Evolutionary conservation across 1,140 invertebrate genomes (phyloP), one percentile per base, ranked within the genome.

Genomic region (Choristoneura fumiferana): DNA sequence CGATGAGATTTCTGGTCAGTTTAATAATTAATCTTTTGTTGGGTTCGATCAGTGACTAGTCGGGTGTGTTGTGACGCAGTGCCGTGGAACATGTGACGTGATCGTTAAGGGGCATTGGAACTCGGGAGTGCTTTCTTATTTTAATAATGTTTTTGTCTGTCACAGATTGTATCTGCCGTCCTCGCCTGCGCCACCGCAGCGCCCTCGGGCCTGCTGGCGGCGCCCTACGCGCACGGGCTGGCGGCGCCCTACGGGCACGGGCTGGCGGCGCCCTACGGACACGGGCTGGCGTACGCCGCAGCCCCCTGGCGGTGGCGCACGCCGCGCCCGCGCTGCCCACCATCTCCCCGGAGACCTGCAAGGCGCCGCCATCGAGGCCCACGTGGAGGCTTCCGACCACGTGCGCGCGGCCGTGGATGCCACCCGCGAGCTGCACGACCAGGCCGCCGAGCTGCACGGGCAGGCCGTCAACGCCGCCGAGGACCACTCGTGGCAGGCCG

Each of bases 401-500:
- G 81, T 71, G 67, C 84, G 84, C 63, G 78, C 83, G 45, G 76
- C 84, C 49, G 78, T 78, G 58, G 81, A 90, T 60, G 79, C 81
- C 40, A 76, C 69, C 58, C 78, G 87, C 40, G 90, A 91, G 79
- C 76, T 69, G 64, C 90, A 91, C 77, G 92, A 92, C 89, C 91
- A 92, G 72, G 84, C 91, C 61, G 79, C 91, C 67, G 91, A 93
- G 73, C 71, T 89, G 63, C 79, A 90, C 12, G 91, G 91, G 17
- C 89, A 91, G 65, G 91, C 90, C 65, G 71, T 87, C 68, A 92
- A 91, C 78, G 91, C 91, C 64, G 90, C 91, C 63, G 82, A 88
- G 63, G 90, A 91, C 63, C 77, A 86, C 75, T 87, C 90, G 35
- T 87, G 86, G 82, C 91, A 91, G 69, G 76, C 89, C 10, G 88